Evolutionary conservation across 1,140 invertebrate species (phyloP), one percentile per base, ranked within the genome.

Genomic region (Pachyrhynchus sulphureomaculatus): DNA sequence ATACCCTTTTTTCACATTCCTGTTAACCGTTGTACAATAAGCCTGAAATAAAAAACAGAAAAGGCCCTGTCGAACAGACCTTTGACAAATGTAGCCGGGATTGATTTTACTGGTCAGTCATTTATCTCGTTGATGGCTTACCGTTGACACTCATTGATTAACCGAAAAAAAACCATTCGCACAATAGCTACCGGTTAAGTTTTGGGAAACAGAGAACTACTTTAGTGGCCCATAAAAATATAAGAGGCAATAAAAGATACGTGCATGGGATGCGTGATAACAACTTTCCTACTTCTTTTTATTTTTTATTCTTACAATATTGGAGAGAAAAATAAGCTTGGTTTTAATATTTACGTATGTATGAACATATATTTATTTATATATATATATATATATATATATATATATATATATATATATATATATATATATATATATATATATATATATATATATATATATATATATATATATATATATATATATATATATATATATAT

Each of bases 71-170:
- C 52, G 23, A 9, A 18, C 17, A 32, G 17, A 45, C 48, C 47
- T 39, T 44, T 67, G 61, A 72, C 65, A 70, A 72, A 72, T 69
- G 68, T 57, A 59, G 42, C 51, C 20, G 21, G 65, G 53, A 72
- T 72, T 72, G 70, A 72, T 70, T 72, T 72, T 70, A 57, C 59
- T 61, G 61, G 66, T 64, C 68, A 66, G 67, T 68, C 70, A 72
- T 72, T 72, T 70, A 65, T 72, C 67, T 68, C 64, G 5, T 39
- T 59, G 32, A 59, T 59, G 42, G 33, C 32, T 15, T 29, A 60
- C 32, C 39, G 54, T 65, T 59, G 63, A 64, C 63, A 58, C 39
- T 49, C 36, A 54, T 67, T 68, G 64, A 66, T 68, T 66, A 68
- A 68, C 66, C 49, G 64, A 12, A 32, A 45, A 56, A 21, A 60